These are phyloP conservation scores for Prosopocoilus inquinatus DNA, from an alignment of 2,888 invertebrate genomes.

Conservation along the genomic window DNA sequence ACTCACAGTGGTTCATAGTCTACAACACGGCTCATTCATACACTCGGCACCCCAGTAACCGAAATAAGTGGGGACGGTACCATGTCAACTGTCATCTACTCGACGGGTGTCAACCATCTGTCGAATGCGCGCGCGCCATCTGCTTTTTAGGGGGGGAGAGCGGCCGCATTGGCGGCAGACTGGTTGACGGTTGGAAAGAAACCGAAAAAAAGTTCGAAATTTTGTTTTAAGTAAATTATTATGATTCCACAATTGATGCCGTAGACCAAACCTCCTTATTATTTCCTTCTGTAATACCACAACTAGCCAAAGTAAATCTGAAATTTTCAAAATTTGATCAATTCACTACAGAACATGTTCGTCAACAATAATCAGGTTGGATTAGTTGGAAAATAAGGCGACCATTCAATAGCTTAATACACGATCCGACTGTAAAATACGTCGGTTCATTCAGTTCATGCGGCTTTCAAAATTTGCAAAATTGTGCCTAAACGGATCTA, in stretches of 20 bases:
- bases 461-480: no score
- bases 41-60: slow-evolving; percentile 44
- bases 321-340: slow-evolving; percentile 25
- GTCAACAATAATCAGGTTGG: no score
- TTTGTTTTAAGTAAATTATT: slow-evolving; percentile 33
- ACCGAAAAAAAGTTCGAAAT: slow-evolving; percentile 30
- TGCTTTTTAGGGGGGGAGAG: no score
- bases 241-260: slow-evolving; percentile 45
- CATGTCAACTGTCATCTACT: slow-evolving; percentile 36
- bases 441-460: no score
- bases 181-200: not conserved
- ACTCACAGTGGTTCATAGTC: slow-evolving; percentile 33
- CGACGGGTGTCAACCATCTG: slow-evolving; percentile 10
- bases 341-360: not conserved
- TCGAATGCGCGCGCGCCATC: not conserved
- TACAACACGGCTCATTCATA: slow-evolving; percentile 30
- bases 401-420: no score
- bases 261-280: slow-evolving; percentile 44
- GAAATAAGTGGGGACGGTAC: slow-evolving; percentile 40
- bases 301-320: slow-evolving; percentile 44
- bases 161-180: no score
- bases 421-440: no score
- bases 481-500: no score
- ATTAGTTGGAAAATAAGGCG: no score
- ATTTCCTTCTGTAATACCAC: slow-evolving; percentile 41